phyloP scores from a whole-genome alignment of 2,113 vertebrate genomes.

The Psilopogon haemacephalus region DNA sequence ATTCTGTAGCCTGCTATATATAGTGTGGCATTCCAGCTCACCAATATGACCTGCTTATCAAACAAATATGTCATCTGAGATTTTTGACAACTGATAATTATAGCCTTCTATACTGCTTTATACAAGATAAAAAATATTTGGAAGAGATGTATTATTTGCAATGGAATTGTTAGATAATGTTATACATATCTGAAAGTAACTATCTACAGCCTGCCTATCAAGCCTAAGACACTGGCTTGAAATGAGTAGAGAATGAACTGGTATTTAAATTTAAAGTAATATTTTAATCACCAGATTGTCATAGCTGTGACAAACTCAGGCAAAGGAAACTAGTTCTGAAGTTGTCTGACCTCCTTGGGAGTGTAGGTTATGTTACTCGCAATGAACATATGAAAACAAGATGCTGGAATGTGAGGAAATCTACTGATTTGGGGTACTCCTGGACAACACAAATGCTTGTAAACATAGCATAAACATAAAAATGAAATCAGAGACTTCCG shows the following conservation, averaged over 20 bases:
- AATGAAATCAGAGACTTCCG: not conserved
- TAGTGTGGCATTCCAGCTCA: not conserved
- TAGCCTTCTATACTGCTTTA: not conserved
- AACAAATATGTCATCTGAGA: not conserved
- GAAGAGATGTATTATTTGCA: not conserved
- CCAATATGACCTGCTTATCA: not conserved
- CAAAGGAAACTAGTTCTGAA: not conserved
- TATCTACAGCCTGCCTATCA: not conserved
- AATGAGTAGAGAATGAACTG: not conserved
- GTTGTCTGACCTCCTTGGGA: not conserved
- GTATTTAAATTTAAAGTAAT: not conserved
- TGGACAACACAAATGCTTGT: not conserved
- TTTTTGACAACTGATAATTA: not conserved
- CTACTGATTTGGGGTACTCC: not conserved
- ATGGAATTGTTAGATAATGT: not conserved
- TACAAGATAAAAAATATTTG: not conserved
- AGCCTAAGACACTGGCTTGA: not conserved
- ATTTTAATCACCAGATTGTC: not conserved
- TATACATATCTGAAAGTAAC: not conserved
- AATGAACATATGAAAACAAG: not conserved
- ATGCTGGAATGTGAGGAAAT: fast-evolving
- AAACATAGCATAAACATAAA: not conserved
- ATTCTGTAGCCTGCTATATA: not conserved
- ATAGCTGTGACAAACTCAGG: not conserved
- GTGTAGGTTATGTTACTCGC: not conserved